phyloP scores from a whole-genome alignment of 2,113 vertebrate species.

The Morone chrysops region DNA sequence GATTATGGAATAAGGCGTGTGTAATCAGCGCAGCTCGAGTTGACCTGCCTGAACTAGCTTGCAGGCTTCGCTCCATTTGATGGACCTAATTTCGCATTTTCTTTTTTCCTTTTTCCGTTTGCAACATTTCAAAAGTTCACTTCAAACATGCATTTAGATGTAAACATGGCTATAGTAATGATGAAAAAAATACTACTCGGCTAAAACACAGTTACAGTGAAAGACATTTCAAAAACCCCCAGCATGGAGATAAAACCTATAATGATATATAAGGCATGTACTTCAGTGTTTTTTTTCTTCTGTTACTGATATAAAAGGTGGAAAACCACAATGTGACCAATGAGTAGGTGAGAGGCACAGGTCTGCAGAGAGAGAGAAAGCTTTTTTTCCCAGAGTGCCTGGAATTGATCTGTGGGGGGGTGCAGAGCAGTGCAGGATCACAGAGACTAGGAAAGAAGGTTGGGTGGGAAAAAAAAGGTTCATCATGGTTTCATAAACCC shows the following conservation, averaged over 20 bases:
- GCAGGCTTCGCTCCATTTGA: too few relatives aligned
- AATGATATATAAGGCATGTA: neutral
- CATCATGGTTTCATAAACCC: slow-evolving; percentile 20
- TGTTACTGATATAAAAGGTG: neutral
- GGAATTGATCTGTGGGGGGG: slow-evolving; percentile 20
- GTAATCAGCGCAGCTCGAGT: too few relatives aligned
- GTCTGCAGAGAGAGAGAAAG: slow-evolving; percentile 28
- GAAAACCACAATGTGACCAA: slow-evolving; percentile 10
- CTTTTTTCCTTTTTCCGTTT: too few relatives aligned
- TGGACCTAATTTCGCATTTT: too few relatives aligned
- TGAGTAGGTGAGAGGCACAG: slow-evolving; percentile 17
- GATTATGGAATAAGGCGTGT: too few relatives aligned
- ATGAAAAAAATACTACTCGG: neutral
- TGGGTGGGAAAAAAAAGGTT: neutral
- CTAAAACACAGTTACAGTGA: neutral
- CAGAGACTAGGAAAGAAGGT: slow-evolving; percentile 26
- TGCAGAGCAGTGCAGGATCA: slow-evolving; percentile 17
- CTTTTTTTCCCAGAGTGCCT: slow-evolving; percentile 20
- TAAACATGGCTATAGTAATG: neutral
- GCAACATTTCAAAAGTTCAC: too few relatives aligned
- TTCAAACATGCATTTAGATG: too few relatives aligned
- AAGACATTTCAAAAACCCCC: neutral
- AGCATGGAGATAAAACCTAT: neutral
- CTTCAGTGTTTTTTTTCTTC: neutral
- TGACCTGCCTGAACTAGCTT: too few relatives aligned